Evolutionary conservation across 2,888 invertebrate genomes (phyloP), one percentile per base, ranked within the genome.

Genomic region (Drosophila testacea): DNA sequence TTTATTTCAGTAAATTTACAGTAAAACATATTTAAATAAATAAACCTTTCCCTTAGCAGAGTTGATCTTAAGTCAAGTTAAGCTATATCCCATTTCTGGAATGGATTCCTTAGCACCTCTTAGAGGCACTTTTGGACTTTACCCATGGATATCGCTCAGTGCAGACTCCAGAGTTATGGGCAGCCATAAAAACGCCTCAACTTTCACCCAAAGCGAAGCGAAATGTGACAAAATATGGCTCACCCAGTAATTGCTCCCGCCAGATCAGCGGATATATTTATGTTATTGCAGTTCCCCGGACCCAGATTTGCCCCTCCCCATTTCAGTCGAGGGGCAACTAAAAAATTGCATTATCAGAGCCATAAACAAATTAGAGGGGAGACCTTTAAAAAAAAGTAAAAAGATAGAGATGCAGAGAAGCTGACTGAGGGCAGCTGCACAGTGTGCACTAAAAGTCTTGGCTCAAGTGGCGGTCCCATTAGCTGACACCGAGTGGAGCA

Each of bases 161-260:
- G 22, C 3, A 42, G 54, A 16, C 11, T 44, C 22, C 42, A 67
- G 48, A 75, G 71, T 80, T 76, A 83, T 81, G 73, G 57, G 70
- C 69, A 50, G 28, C 66, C 79, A 88, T 88, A 64, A 86, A 83
- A 81, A 83, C 67, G 79, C 79, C 69, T 85, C 83, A 83, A 83
- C 83, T 83, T 83, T 86, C 83, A 83, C 83, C 83, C 80, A 56
- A 36, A 42, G 42, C 30, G 13, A 47, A 55, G n/a, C 39, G 56
- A 74, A 82, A 85, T 76, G 81, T 90, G 90, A 90, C 90, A 89
- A 90, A 90, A 90, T 90, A 90, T 89, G 87, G 82, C 79, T 79
- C 83, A 77, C 82, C 82, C 73, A 70, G 74, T 86, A 86, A 86
- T 86, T 86, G 89, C 89, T 87, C 73, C 85, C 80, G 84, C 85